Base-by-base conservation (phyloP, 1,140 invertebrate species). In the Cephus cinctus region DNA sequence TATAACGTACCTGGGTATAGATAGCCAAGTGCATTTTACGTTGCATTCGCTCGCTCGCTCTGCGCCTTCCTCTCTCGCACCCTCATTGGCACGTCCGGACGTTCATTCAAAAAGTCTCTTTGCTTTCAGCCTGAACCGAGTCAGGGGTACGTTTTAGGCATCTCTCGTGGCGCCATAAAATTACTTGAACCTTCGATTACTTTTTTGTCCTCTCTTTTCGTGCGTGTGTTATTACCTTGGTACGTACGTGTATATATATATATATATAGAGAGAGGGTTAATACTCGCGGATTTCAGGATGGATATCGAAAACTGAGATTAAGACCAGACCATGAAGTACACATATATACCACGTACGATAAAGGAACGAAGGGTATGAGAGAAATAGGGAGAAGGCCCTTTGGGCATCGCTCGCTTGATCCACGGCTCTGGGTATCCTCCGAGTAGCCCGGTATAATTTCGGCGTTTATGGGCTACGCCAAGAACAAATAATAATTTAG, bases 401-500 rank as follows among this genome's bases (percentile, higher is more conserved):
- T 23, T 4, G 14, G 31, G 16, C 32, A 27, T 20, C 25, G 21
- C 38, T 15, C 22, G 44, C 32, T 19, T 41, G 35, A 11, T 15
- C 21, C 41, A 11, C 47, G 25, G 41, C 43, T 18, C n/a, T 16
- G 21, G 12, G 31, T 36, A 31, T 41, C 39, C 53, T 65, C 60
- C 57, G 54, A 59, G 65, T 59, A 54, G 61, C 59, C 60, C 56
- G 65, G 56, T 67, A 68, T 69, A 71, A 71, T 71, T 71, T 67
- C 61, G 54, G 56, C 65, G 57, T 71, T 71, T 71, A 71, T 65
- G 64, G 67, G 63, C n/a, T n/a, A 61, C 55, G 57, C 62, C 63
- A 63, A 65, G 65, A 63, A 67, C 60, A 69, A 67, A 68, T 71
- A 69, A 71, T 71, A 71, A 71, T 71, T 71, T 69, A 71, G 67